Evolutionary conservation across 2,797 vertebrate genomes (phyloP).

Genomic region (Sebastes itinus): DNA sequence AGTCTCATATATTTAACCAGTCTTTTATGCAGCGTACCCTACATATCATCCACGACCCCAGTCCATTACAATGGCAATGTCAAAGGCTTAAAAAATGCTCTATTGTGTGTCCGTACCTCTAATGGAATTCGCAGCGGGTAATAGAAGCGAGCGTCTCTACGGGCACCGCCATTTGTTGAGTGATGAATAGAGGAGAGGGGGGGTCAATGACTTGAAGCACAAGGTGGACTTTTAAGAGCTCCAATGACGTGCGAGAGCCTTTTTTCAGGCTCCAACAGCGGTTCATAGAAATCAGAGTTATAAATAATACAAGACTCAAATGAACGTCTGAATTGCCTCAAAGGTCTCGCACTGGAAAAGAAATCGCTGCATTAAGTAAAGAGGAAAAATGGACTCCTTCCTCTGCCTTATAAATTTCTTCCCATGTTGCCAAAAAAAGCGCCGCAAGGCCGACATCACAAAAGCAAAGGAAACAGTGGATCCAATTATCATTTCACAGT

Average conservation of each 20-base stretch:
- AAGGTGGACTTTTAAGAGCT: constrained; percentile 62
- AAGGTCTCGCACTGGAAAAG: constrained; percentile 47
- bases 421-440: constrained; percentile 9
- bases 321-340: constrained; percentile 57
- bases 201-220: constrained; percentile 66
- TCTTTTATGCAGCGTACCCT: neutral
- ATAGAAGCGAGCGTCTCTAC: constrained; percentile 18
- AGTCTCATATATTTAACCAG: constrained; percentile 26
- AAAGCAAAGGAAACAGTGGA: constrained; percentile 44
- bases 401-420: constrained; percentile 26
- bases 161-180: constrained; percentile 37
- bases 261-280: constrained; percentile 35
- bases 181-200: constrained; percentile 54
- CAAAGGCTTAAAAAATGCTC: constrained; percentile 40
- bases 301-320: constrained; percentile 72
- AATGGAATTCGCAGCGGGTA: constrained; percentile 65
- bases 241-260: constrained; percentile 34
- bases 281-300: constrained; percentile 65
- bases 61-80: constrained; percentile 51
- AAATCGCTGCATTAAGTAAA: constrained; percentile 60
- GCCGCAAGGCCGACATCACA: constrained; percentile 12
- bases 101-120: constrained; percentile 42
- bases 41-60: constrained; percentile 24
- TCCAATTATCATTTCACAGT: constrained; percentile 52
- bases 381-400: constrained; percentile 54